Conservation (phyloP, 2,888 invertebrate genomes). For the Gymnoscelis rufifasciata region DNA sequence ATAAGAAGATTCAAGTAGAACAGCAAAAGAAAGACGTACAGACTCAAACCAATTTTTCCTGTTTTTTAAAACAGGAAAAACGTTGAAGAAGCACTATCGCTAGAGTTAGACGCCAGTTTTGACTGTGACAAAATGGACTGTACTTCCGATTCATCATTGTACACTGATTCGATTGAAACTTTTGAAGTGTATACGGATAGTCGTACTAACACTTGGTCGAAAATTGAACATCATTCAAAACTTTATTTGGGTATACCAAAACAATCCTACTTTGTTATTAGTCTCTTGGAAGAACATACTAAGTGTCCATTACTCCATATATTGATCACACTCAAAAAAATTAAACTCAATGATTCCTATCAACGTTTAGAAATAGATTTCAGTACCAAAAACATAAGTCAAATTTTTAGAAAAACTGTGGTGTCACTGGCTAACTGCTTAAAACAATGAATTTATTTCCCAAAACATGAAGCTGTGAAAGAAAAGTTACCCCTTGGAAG, state of each 20-base stretch:
- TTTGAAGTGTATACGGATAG: neutral
- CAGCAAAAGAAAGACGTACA: neutral
- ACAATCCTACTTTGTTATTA: neutral
- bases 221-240: no score
- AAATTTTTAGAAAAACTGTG: conserved; percentile 12
- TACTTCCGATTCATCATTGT: conserved; percentile 13
- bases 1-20: neutral
- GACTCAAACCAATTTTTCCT: neutral
- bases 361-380: neutral
- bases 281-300: neutral
- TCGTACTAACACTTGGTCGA: neutral
- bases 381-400: no score
- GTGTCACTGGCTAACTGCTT: neutral
- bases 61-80: neutral
- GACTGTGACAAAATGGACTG: neutral
- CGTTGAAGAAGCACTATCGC: neutral
- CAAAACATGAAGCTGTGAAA: neutral
- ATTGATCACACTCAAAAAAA: no score
- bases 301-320: no score
- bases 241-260: neutral
- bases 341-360: neutral
- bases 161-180: conserved; percentile 4
- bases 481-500: neutral
- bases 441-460: neutral
- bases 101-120: neutral